Conservation (phyloP, 2,888 invertebrate species). For the Caenorhabditis angaria region DNA sequence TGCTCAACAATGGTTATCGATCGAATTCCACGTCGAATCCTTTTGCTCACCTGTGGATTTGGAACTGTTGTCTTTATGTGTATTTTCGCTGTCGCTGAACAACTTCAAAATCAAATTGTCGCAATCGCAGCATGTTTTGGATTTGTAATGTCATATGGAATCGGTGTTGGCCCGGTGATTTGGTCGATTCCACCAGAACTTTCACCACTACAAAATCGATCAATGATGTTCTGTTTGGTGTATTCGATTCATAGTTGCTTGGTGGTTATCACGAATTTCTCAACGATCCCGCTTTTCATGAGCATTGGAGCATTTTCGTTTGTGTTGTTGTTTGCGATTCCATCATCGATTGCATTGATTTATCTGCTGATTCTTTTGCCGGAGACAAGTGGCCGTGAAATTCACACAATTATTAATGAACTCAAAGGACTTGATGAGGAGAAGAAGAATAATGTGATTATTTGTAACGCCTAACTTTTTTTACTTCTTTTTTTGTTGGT, state of each 20-base stretch:
- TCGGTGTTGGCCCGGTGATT: slow-evolving; percentile 64
- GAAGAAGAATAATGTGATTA: slow-evolving; percentile 8
- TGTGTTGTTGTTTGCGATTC: slow-evolving; percentile 60
- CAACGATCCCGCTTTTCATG: slow-evolving; percentile 57
- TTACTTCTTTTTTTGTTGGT: slow-evolving; percentile 23
- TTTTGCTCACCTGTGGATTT: slow-evolving; percentile 41
- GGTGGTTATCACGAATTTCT: slow-evolving; percentile 62
- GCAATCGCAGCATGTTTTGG: slow-evolving; percentile 56
- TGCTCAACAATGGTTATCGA: slow-evolving; percentile 59
- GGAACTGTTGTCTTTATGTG: slow-evolving; percentile 40
- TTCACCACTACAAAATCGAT: slow-evolving; percentile 54
- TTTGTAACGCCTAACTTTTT: slow-evolving; percentile 15
- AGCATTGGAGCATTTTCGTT: slow-evolving; percentile 60
- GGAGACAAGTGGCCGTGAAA: slow-evolving; percentile 60
- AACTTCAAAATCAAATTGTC: slow-evolving; percentile 32
- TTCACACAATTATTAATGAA: slow-evolving; percentile 55
- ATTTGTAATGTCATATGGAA: slow-evolving; percentile 61
- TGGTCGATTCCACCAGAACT: slow-evolving; percentile 67
- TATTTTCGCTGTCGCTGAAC: slow-evolving; percentile 44
- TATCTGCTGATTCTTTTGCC: slow-evolving; percentile 50
- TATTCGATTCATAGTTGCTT: slow-evolving; percentile 60
- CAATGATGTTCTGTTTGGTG: slow-evolving; percentile 63
- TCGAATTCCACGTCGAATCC: slow-evolving; percentile 49
- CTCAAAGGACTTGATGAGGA: slow-evolving; percentile 41
- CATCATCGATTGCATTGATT: slow-evolving; percentile 53